Conservation (phyloP, 2,888 invertebrate species). For the Hirtodrosophila histrioides region DNA sequence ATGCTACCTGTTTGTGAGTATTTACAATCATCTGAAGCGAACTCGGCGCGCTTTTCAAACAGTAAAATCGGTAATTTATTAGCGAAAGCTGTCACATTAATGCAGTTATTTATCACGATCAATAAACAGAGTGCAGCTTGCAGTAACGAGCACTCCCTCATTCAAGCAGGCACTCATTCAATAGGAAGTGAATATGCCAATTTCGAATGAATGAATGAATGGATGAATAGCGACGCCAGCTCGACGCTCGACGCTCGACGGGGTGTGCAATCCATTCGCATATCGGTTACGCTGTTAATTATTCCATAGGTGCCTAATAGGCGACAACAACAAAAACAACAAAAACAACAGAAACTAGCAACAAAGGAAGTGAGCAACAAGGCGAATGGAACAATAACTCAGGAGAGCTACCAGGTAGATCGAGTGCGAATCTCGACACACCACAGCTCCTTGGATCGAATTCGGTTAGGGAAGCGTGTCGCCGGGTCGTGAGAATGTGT, state of each 20-base stretch:
- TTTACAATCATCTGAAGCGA: constrained; percentile 1
- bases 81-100: constrained; percentile 71
- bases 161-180: constrained; percentile 44
- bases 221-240: constrained; percentile 22
- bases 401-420: constrained; percentile 24
- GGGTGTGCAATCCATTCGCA: constrained; percentile 52
- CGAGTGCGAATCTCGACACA: constrained; percentile 32
- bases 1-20: constrained; percentile 25
- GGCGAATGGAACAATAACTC: constrained; percentile 14
- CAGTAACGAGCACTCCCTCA: constrained; percentile 43
- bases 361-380: constrained; percentile 59
- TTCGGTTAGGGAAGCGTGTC: constrained; percentile 54
- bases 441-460: constrained; percentile 35
- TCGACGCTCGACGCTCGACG: constrained; percentile 11
- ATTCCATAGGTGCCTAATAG: constrained; percentile 68
- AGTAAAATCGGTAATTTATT: constrained; percentile 65
- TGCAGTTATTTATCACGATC: constrained; percentile 75
- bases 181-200: constrained; percentile 69
- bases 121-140: constrained; percentile 43
- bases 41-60: constrained; percentile 22
- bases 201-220: constrained; percentile 24
- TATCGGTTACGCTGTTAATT: constrained; percentile 72
- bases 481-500: constrained; percentile 65
- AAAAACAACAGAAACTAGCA: constrained; percentile 17
- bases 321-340: constrained; percentile 40